phyloP scores from a whole-genome alignment of 2,113 vertebrate species.

The Eupsittula cactorum region DNA sequence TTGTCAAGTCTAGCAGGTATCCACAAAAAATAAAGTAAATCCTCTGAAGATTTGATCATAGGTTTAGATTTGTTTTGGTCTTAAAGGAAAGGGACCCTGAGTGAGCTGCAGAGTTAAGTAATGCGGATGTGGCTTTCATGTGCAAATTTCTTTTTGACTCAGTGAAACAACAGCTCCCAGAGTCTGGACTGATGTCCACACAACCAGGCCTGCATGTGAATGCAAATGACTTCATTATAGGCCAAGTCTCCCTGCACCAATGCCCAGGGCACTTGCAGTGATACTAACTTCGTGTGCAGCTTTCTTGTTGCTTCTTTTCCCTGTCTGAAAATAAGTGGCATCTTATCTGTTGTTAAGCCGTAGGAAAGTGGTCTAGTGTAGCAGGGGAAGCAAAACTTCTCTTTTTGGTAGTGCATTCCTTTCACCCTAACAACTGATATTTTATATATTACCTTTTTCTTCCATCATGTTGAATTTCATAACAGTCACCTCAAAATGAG shows the following conservation, averaged over 20 bases:
- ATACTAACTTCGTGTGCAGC: conserved; percentile 61
- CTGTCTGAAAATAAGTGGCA: conserved; percentile 64
- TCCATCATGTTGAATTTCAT: background rate
- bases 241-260: conserved; percentile 52
- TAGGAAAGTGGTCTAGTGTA: background rate
- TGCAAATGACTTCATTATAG: conserved; percentile 78
- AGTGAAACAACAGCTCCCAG: conserved; percentile 74
- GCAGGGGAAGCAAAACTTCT: conserved; percentile 17
- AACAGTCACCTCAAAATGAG: background rate
- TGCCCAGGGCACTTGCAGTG: conserved; percentile 58
- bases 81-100: conserved; percentile 60
- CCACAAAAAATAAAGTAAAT: conserved; percentile 27
- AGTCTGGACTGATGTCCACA: conserved; percentile 70
- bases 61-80: conserved; percentile 56
- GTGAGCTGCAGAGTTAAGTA: conserved; percentile 68
- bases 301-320: conserved; percentile 68
- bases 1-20: conserved; percentile 3
- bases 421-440: background rate
- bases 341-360: conserved; percentile 60
- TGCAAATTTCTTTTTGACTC: conserved; percentile 82
- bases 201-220: conserved; percentile 67
- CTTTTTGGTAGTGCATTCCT: background rate
- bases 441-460: background rate
- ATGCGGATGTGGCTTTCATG: conserved; percentile 75
- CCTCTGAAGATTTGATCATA: conserved; percentile 52